Base-by-base conservation (phyloP, 2,888 invertebrate genomes). In the Drosophila borborema region DNA sequence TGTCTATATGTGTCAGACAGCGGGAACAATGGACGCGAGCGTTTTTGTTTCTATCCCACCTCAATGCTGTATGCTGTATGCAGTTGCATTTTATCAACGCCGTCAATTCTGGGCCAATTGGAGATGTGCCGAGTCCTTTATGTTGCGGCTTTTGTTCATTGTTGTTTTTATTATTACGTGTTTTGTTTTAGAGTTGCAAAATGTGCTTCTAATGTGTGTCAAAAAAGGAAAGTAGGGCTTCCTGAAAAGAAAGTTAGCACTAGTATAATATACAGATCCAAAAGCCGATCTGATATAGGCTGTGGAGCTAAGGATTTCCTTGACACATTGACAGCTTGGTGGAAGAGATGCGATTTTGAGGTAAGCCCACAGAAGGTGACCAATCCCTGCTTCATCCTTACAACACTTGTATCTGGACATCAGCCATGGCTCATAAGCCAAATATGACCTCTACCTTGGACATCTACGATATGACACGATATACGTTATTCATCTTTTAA, bases 1-100 rank as follows among this genome's bases (percentile, higher is more conserved):
- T 80, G 69, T 80, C 59, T 77, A 61, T 59, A 41, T 86, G 28
- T 72, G 70, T 72, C 74, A 81, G 79, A 67, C 68, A 64, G 49
- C 41, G 46, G 74, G 64, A 86, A 88, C 89, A 88, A 83, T 75
- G 58, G 73, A 38, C 43, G 54, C 18, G 56, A 60, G 53, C 34
- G 53, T 43, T 61, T 59, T 60, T 34, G 49, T 41, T 64, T 12
- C 28, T n/a, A 38, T 51, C 14, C 14, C 7, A 12, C 38, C 38
- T 48, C 14, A 14, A 23, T 64, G 60, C 48, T 58, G 48, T 23
- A 23, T 64, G 60, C 48, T 58, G 48, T 23, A 36, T 58, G 34
- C 55, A 61, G 40, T 60, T 65, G 54, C 58, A 61, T 68, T 43
- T 48, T 63, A 58, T 62, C 65, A 55, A 49, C 45, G 18, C 14